Evolutionary conservation across 2,888 invertebrate species (phyloP).

Genomic region (Chrysina gloriosa): DNA sequence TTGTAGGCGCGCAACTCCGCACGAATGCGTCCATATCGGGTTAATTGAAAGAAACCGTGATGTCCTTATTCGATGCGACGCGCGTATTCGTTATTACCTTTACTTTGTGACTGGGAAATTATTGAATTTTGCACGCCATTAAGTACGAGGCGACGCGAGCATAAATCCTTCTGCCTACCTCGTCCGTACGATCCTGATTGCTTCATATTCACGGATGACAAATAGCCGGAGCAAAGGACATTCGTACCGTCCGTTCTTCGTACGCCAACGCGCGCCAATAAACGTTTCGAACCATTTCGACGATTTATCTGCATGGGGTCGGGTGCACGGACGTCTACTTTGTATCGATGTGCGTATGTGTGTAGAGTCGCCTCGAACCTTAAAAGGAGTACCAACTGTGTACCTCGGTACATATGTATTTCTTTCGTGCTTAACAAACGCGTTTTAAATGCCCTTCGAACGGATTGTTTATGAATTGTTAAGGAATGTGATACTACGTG

Average conservation of each 20-base stretch:
- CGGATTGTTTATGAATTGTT: too few relatives aligned
- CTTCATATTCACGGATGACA: constrained; percentile 39
- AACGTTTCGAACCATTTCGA: constrained; percentile 51
- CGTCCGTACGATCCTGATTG: constrained; percentile 24
- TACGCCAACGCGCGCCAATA: constrained; percentile 46
- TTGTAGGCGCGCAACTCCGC: constrained; percentile 8
- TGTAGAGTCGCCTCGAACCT: background rate
- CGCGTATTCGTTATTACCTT: constrained; percentile 15
- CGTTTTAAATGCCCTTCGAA: too few relatives aligned
- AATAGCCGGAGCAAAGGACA: constrained; percentile 40
- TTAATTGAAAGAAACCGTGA: constrained; percentile 29
- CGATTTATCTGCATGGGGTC: constrained; percentile 42
- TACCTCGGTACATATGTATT: too few relatives aligned
- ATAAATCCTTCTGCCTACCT: constrained; percentile 16
- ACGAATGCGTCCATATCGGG: constrained; percentile 13
- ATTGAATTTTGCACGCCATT: constrained; percentile 32
- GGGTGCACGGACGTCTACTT: background rate
- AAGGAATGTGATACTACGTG: too few relatives aligned
- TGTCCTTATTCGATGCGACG: constrained; percentile 23
- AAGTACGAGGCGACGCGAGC: constrained; percentile 20
- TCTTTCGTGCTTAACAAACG: too few relatives aligned
- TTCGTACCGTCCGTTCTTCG: constrained; percentile 44
- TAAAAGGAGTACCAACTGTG: too few relatives aligned
- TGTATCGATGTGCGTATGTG: background rate
- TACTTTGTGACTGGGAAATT: constrained; percentile 28